Conservation (phyloP, 2,113 vertebrate genomes). For the Sylvia atricapilla region DNA sequence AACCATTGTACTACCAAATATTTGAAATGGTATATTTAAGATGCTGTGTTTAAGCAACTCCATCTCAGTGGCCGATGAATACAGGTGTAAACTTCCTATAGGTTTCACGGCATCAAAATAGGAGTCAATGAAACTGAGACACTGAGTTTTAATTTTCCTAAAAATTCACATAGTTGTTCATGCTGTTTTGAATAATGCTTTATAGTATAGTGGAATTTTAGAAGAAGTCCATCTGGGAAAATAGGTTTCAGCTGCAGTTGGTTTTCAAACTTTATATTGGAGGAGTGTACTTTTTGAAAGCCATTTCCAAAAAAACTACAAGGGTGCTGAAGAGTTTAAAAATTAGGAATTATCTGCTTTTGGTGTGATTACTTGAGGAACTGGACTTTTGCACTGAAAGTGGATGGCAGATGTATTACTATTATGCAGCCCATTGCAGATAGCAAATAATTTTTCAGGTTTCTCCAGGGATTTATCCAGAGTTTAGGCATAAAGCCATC, state of each 20-base stretch:
- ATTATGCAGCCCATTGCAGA: neutral
- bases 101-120: neutral
- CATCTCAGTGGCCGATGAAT: neutral
- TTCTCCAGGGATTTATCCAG: neutral
- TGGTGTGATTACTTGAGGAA: neutral
- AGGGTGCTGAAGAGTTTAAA: neutral
- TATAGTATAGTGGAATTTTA: neutral
- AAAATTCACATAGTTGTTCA: neutral
- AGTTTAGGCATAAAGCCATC: neutral
- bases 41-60: neutral
- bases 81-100: neutral
- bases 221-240: neutral
- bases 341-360: neutral
- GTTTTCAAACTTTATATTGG: neutral
- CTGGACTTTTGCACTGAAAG: neutral
- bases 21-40: neutral
- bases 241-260: neutral
- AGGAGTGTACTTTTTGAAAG: neutral
- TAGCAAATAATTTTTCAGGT: neutral
- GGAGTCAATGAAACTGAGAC: neutral
- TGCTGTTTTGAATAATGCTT: neutral
- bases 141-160: neutral
- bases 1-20: neutral
- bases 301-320: neutral
- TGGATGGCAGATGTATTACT: neutral